Conservation (phyloP, 1,140 invertebrate genomes). For the Drosophila murphyi region DNA sequence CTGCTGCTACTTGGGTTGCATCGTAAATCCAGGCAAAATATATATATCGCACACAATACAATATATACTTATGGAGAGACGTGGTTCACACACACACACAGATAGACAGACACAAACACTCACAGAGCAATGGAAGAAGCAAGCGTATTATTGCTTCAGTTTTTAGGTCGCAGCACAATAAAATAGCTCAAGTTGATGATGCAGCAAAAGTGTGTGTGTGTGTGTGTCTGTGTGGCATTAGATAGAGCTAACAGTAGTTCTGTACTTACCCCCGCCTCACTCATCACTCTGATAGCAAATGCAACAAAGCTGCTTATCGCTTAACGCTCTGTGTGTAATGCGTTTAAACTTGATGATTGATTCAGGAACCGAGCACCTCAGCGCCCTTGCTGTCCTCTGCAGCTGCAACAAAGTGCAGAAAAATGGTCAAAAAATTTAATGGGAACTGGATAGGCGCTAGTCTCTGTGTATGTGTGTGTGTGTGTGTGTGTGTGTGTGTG, state of each 20-base stretch:
- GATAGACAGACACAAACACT: background rate
- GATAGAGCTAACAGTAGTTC: conserved; percentile 56
- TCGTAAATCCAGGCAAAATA: conserved; percentile 70
- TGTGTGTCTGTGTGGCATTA: conserved; percentile 30
- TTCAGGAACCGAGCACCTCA: conserved; percentile 26
- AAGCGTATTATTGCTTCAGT: conserved; percentile 80
- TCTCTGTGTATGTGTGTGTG: background rate
- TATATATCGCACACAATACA: conserved; percentile 49
- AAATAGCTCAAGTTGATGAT: conserved; percentile 74
- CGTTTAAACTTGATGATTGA: conserved; percentile 83
- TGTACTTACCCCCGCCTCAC: background rate
- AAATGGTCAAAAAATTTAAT: conserved; percentile 68
- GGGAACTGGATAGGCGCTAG: conserved; percentile 12
- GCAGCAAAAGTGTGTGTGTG: conserved; percentile 34
- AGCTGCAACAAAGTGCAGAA: conserved; percentile 71
- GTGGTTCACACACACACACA: conserved; percentile 15
- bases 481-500: background rate
- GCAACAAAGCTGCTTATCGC: conserved; percentile 82
- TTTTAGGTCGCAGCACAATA: conserved; percentile 70
- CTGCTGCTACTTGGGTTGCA: conserved; percentile 47
- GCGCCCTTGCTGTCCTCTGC: conserved; percentile 1
- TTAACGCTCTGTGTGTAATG: conserved; percentile 79
- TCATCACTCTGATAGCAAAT: conserved; percentile 38
- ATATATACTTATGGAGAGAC: conserved; percentile 43
- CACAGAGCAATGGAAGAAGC: conserved; percentile 50